Conservation (phyloP, 1,140 invertebrate species). For the Eufriesea mexicana region DNA sequence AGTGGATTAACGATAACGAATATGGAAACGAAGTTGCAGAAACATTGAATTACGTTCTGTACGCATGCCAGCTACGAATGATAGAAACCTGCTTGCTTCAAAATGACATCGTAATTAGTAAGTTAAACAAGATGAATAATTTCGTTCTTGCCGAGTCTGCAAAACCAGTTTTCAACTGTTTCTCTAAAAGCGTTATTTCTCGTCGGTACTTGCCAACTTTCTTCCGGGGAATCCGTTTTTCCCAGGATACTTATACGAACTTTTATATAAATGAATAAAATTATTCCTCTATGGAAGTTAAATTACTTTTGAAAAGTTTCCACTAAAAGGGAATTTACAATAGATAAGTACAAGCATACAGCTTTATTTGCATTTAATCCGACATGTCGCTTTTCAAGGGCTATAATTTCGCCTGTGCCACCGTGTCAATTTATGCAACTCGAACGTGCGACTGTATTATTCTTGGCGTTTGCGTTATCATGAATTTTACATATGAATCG, state of each 20-base stretch:
- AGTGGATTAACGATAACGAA: not conserved
- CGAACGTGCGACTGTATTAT: not conserved
- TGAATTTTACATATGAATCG: not conserved
- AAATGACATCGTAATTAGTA: constrained; percentile 50
- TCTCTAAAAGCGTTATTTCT: constrained; percentile 33
- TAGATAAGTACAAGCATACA: constrained; percentile 46
- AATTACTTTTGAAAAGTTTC: constrained; percentile 65
- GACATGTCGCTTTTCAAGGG: constrained; percentile 5
- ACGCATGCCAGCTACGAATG: not conserved
- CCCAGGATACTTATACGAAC: constrained; percentile 51
- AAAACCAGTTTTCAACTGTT: constrained; percentile 48
- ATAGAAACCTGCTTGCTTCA: not conserved
- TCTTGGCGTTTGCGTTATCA: not conserved
- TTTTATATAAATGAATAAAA: constrained; percentile 68
- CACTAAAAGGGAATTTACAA: constrained; percentile 52
- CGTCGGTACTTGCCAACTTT: constrained; percentile 53
- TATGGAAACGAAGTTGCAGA: not conserved
- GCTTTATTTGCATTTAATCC: constrained; percentile 62
- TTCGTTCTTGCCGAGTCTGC: constrained; percentile 23
- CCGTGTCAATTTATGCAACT: constrained; percentile 7
- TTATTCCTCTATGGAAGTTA: constrained; percentile 68
- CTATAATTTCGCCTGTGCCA: constrained; percentile 37
- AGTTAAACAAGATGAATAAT: constrained; percentile 54
- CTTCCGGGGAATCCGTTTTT: constrained; percentile 41
- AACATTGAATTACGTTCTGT: constrained; percentile 14